Base-by-base conservation (phyloP, 2,888 invertebrate species). In the Xylota sylvarum region DNA sequence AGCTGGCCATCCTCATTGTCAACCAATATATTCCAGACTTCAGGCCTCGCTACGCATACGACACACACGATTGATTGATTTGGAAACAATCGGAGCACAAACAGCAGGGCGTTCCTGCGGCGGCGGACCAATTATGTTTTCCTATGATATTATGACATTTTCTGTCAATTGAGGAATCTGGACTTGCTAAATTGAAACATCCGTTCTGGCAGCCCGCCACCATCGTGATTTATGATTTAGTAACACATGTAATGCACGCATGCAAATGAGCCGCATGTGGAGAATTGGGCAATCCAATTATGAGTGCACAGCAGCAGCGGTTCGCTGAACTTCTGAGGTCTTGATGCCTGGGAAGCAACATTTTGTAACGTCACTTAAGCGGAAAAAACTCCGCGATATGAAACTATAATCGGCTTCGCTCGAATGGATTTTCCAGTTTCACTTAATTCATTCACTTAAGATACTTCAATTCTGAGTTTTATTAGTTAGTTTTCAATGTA, bases 311-410 rank as follows among this genome's bases (percentile, higher is more conserved):
- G 14, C 17, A 19, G 50, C 70, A 43, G 40, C 48, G 84, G 84
- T 84, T 80, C 85, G 72, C 72, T 77, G 85, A 85, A 85, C 81
- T 60, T 32, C 55, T 7, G 10, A 69, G 74, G 76, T 81, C 65
- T 76, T n/a, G 35, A 55, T 56, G 23, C 43, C 82, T 72, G 30
- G 65, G 70, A 85, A 65, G 9, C 19, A 58, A 50, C 76, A 82
- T 82, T 87, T 86, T 82, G 82, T 82, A 86, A 82, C 82, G 81
- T 86, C 86, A 78, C 73, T 82, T 78, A 62, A 82, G 86, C 86
- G 86, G 86, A 86, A 86, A 81, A 82, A 43, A 78, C 77, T 32
- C 30, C 5, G 37, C 37, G 62, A 74, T 74, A 72, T 76, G 60
- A 72, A 81, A 62, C 62, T 69, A 50, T 52, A 78, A 78, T 79